Percentiles rank a stretch among this genome's conserved stretches.
These are phyloP conservation scores for Drosophila paucipuncta DNA, from an alignment of 2,888 invertebrate genomes.

Conservation along the genomic window DNA sequence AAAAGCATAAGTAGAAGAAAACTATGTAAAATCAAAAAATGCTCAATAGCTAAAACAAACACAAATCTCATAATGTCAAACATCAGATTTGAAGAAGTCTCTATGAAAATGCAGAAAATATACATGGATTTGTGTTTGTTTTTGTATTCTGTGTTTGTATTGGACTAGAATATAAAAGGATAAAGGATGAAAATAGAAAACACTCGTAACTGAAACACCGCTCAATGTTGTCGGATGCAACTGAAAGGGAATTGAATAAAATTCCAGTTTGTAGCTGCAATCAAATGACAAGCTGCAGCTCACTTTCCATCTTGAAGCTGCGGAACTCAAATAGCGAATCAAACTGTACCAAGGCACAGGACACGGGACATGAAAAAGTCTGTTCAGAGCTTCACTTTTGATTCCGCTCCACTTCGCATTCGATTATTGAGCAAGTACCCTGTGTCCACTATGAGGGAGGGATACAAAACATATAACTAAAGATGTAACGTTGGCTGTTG, in stretches of 20 bases:
- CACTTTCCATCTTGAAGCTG: slow-evolving; percentile 37
- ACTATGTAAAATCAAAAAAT: slow-evolving; percentile 12
- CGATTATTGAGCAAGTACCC: slow-evolving; percentile 35
- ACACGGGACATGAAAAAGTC: neutral
- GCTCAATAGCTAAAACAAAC: slow-evolving; percentile 19
- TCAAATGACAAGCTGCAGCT: slow-evolving; percentile 40
- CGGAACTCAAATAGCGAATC: neutral
- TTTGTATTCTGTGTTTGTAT: slow-evolving; percentile 11
- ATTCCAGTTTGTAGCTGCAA: slow-evolving; percentile 25
- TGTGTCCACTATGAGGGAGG: neutral
- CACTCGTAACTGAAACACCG: slow-evolving; percentile 32
- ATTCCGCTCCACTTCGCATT: slow-evolving; percentile 25
- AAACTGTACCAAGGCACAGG: neutral
- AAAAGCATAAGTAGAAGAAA: slow-evolving; percentile 20
- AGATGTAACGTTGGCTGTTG: neutral
- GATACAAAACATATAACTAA: neutral
- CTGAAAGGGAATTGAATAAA: slow-evolving; percentile 36
- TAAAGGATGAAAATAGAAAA: slow-evolving; percentile 20
- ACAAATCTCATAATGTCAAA: slow-evolving; percentile 3
- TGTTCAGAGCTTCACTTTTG: slow-evolving; percentile 5
- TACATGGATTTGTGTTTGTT: slow-evolving; percentile 16
- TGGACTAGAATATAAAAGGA: slow-evolving; percentile 20
- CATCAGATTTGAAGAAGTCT: slow-evolving; percentile 7
- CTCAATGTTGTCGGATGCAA: slow-evolving; percentile 19
- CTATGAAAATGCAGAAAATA: slow-evolving; percentile 9